Base-by-base conservation (phyloP, 1,140 invertebrate species). In the Diprion similis region DNA sequence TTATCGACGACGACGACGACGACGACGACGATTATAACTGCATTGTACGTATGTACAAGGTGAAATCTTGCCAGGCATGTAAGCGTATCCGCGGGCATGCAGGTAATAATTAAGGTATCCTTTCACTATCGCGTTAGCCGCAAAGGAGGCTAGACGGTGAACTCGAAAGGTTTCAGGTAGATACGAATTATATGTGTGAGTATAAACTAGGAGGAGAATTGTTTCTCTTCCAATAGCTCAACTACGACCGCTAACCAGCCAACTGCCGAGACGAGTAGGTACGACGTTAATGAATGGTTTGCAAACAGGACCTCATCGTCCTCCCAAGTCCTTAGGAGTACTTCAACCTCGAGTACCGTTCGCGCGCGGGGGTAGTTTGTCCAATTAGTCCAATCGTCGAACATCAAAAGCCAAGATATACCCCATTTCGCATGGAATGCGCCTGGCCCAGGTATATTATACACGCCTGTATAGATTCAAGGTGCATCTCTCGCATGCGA, bases 201-300 rank as follows among this genome's bases (percentile, higher is more conserved):
- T 37, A 37, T 37, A 37, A 37, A 37, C 24, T 37, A 37, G 24
- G 24, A 37, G 24, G 24, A 59, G 51, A 59, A 59, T 59, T 59
- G 51, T 59, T 15, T 59, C 51, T 59, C 11, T 59, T 59, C 24
- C n/a, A 59, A 17, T 59, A 15, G 51, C 11, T 9, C 51, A 4
- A 9, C 51, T 6, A 59, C 24, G 24, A 59, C 51, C 51, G 51
- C 51, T 59, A 59, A 59, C 51, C 51, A 79, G 80, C 77, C 81
- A 75, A 78, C 78, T 78, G 73, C 69, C 68, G 77, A 79, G 77
- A 37, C 24, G 2, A 6, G 24, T 37, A 37, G 24, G 24, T 72
- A 79, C 71, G 78, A 72, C 78, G 80, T 80, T 85, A 85, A 85
- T 87, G 82, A 80, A 87, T 86, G 83, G 75, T 84, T 80, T 75